Evolutionary conservation across 2,888 invertebrate genomes (phyloP).

Genomic region (Coelogynopora nodosa): DNA sequence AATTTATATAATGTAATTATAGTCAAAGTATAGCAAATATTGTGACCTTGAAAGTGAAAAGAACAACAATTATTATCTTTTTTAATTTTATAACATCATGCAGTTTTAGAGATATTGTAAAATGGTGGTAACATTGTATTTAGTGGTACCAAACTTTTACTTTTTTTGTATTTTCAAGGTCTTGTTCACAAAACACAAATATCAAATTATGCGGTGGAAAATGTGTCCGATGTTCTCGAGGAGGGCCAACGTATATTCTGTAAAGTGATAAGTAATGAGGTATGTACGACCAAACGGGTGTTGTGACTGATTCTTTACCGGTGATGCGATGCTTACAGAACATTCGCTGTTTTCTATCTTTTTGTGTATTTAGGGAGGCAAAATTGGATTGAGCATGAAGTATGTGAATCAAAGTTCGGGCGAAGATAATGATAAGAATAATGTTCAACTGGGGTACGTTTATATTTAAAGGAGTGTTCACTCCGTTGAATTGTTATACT

Average conservation of each 20-base stretch:
- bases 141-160: no score
- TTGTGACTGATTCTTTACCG: no score
- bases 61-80: no score
- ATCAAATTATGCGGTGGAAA: slow-evolving; percentile 54
- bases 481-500: no score
- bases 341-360: not conserved
- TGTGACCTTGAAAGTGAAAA: no score
- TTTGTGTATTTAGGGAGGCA: slow-evolving; percentile 50
- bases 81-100: no score
- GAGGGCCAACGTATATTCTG: slow-evolving; percentile 55
- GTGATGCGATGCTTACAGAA: no score
- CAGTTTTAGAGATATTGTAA: no score
- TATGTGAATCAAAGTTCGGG: slow-evolving; percentile 57
- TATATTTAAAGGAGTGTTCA: no score
- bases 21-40: no score
- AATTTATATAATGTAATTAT: no score
- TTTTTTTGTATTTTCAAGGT: slow-evolving; percentile 54
- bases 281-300: slow-evolving; percentile 50
- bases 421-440: slow-evolving; percentile 55
- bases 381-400: slow-evolving; percentile 58
- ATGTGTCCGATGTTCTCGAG: slow-evolving; percentile 55
- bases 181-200: slow-evolving; percentile 59
- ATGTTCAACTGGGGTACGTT: slow-evolving; percentile 55
- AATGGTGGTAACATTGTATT: no score
- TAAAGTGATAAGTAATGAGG: slow-evolving; percentile 57